Evolutionary conservation across 2,888 invertebrate genomes (phyloP), one percentile per base, ranked within the genome.

Genomic region (Penaeus monodon): DNA sequence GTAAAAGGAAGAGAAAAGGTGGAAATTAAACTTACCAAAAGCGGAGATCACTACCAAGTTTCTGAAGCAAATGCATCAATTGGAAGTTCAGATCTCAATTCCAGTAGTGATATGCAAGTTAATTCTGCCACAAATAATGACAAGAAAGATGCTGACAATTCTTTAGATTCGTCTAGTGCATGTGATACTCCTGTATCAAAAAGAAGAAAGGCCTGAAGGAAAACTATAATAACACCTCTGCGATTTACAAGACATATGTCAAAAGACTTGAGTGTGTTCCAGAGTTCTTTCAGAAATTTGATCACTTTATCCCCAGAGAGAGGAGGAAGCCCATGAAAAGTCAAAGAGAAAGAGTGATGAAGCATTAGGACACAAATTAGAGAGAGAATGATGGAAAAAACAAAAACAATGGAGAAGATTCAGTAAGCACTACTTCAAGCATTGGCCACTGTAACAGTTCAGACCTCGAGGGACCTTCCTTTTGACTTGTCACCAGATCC

Each of bases 171-270:
- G 8, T 74, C 63, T 24, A 78, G 65, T 27, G 73, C 38, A n/a
- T 65, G 64, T 66, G 80, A 73, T 22, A 80, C 63, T 49, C 74
- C 84, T 22, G 64, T 66, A 17, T 57, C 65, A 82, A 78, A 57
- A 65, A 44, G 66, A 89, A 85, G 79, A 84, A 44, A 38, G 80
- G 57, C 24, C 85, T 80, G 12, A 38, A 76, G 63, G 77, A 38
- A 12, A 80, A 57, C 82, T 33, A 22, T 81, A 14, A 81, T 88
- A 20, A 89, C 89, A 29, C 87, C 89, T 1, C 70, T 84, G 27
- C 81, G 89, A 81, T 89, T 89, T 64, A 89, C 89, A 17, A 84
- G 89, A 3, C 89, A 89, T 65, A 89, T 89, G 89, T 89, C 89
- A 24, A 81, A 73, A 78, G 85, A 89, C 44, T n/a, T 88, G 8